Base-by-base conservation (phyloP, 92 coral and sea anemone species). In the Umimayanthus chanpuru region DNA sequence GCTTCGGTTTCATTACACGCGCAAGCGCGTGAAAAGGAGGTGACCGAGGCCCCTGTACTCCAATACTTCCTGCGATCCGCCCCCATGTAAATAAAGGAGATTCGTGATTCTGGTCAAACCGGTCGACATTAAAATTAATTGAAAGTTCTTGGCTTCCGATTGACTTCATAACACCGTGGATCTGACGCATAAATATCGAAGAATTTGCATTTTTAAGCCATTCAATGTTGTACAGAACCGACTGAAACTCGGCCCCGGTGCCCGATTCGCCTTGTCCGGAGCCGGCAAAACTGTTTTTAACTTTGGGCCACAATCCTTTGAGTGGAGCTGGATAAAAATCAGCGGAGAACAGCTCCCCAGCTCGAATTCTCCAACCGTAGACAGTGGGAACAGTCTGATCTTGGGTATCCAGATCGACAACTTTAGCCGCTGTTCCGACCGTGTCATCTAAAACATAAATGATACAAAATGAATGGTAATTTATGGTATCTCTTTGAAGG, bases 371-470 rank as follows among this genome's bases (percentile, higher is more conserved):
- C n/a, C n/a, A n/a, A n/a, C n/a, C n/a, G n/a, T n/a, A n/a, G n/a
- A n/a, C n/a, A n/a, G n/a, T n/a, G n/a, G n/a, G n/a, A n/a, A n/a
- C n/a, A n/a, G n/a, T n/a, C n/a, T n/a, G n/a, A n/a, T n/a, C n/a
- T n/a, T n/a, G 86, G 0, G 93, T 74, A 41, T 94, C 98, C 56
- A 92, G 49, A 81, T 94, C 97, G 5, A 93, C 95, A 87, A 94
- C 21, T 73, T 94, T 94, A 11, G 93, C 95, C 23, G 82, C 77
- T 11, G 93, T 77, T 21, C 91, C 81, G 1, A 56, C 4, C 25
- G 85, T 81, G 72, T 81, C 80, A 71, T 88, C 90, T n/a, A n/a
- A n/a, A n/a, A n/a, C n/a, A n/a, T n/a, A n/a, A n/a, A n/a, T n/a
- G n/a, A n/a, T n/a, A n/a, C n/a, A n/a, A n/a, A n/a, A n/a, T n/a